Base-by-base conservation (phyloP, 2,888 invertebrate genomes). In the Drosophila setosimentum region DNA sequence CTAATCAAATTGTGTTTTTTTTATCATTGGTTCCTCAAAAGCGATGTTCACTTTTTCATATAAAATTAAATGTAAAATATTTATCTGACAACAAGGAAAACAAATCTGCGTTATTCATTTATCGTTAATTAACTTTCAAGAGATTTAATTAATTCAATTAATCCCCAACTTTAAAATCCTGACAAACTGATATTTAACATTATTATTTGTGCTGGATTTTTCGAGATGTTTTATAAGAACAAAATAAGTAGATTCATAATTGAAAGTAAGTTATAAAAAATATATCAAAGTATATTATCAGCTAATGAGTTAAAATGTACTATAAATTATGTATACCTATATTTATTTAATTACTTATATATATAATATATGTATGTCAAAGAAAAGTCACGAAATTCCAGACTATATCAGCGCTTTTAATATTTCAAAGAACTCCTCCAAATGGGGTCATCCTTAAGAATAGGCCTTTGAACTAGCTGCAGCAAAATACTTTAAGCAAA, bases 11-110 rank as follows among this genome's bases (percentile, higher is more conserved):
- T 78, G 66, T 74, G 69, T 74, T 58, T 70, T 76, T 76, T 74
- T 64, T 72, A 73, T 76, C 78, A 83, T 81, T 79, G 76, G 87
- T 86, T 78, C 70, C 78, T 82, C 74, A 75, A 83, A 87, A 87
- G 80, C 75, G 58, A 45, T 42, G 51, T 58, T 42, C 32, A 53
- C 8, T 61, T 63, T 68, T 75, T 62, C 49, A 53, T 66, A 66
- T 63, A 57, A 76, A 82, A 87, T 76, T 82, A 69, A 76, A 76
- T 68, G 65, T 49, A 76, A 71, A 73, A 71, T 57, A 16, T 60
- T 83, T 48, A 60, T 63, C 82, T 59, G 70, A 30, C 60, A 48
- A 49, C 50, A 18, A 53, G 37, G 29, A 40, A 21, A 35, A 21
- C 32, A 48, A 50, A 42, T n/a, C 8, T 16, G 40, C 2, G 49